Base-by-base conservation (phyloP, 1,140 invertebrate species). In the Leptopilina boulardi region DNA sequence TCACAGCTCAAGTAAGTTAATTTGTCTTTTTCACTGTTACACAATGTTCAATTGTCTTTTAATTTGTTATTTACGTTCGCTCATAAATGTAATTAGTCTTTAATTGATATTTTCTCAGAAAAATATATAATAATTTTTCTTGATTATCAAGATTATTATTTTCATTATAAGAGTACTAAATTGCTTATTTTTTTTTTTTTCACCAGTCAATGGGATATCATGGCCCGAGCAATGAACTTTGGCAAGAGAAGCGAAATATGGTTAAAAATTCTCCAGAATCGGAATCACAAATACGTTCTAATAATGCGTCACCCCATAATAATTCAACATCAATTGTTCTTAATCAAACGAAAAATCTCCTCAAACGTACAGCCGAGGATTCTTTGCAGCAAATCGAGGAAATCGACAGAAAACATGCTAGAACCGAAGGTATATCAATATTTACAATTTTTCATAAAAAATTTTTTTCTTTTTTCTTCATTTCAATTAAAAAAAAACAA, bases 191-290 rank as follows among this genome's bases (percentile, higher is more conserved):
- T 51, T 47, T 18, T 23, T 73, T 54, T 66, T 54, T 56, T 74
- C 11, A 41, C 47, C 21, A 74, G 70, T 83, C 86, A 75, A 84
- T 87, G 80, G 89, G 87, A 80, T 90, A 83, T 77, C 82, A 87
- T 42, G 85, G 83, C 56, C 80, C 86, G n/a, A 78, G 85, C 75
- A 85, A 85, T 80, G 81, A 84, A 75, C 80, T 89, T 41, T 89
- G 89, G 89, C 87, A 89, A 59, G 88, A 89, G 70, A 90, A 89
- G 71, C 83, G 83, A 13, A 83, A 84, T 21, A 81, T 85, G 54
- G 66, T 82, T 13, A 85, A 86, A 76, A 82, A 84, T 77, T 87
- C 85, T 59, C 82, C 86, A 3, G 78, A 81, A 23, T 79, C 79
- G 44, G 71, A 78, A 79, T 80, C 78, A 71, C 84, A 86, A 34